Percentiles rank a stretch among this genome's conserved stretches.
Conservation (phyloP, 2,888 invertebrate species). For the Coenonympha glycerion region DNA sequence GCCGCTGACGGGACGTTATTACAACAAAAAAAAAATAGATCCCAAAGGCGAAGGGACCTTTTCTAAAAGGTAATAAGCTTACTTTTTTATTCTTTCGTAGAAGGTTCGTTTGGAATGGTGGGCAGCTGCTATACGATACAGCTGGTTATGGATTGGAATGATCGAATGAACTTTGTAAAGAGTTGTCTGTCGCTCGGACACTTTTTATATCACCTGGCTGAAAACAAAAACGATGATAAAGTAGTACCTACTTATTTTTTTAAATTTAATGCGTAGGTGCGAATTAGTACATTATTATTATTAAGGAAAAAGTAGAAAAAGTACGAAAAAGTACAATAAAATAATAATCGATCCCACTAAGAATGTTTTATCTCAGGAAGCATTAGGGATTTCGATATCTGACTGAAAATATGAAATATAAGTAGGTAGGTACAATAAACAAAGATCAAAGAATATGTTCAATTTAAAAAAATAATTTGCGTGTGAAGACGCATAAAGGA, state of each 20-base stretch:
- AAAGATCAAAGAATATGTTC: no score
- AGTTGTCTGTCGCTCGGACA: conserved; percentile 23
- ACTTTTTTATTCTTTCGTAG: conserved; percentile 53
- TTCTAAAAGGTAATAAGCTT: conserved; percentile 64
- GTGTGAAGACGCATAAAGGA: no score
- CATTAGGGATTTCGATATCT: no score
- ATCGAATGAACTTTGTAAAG: conserved; percentile 32
- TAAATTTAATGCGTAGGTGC: not conserved
- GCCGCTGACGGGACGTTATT: conserved; percentile 47
- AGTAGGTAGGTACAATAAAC: no score
- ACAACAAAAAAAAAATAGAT: conserved; percentile 36
- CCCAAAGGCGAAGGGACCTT: conserved; percentile 48
- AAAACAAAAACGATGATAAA: not conserved
- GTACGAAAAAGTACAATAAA: no score
- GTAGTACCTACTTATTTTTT: not conserved
- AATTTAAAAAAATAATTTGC: no score
- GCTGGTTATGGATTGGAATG: conserved; percentile 44
- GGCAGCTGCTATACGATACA: conserved; percentile 60
- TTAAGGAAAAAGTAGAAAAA: no score
- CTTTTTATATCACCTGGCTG: conserved; percentile 44
- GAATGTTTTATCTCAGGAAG: no score
- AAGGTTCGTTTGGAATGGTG: conserved; percentile 56
- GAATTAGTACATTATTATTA: no score
- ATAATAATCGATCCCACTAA: no score
- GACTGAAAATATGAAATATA: no score